Conservation (phyloP, 2,888 invertebrate species). For the Scaptomyza parva region DNA sequence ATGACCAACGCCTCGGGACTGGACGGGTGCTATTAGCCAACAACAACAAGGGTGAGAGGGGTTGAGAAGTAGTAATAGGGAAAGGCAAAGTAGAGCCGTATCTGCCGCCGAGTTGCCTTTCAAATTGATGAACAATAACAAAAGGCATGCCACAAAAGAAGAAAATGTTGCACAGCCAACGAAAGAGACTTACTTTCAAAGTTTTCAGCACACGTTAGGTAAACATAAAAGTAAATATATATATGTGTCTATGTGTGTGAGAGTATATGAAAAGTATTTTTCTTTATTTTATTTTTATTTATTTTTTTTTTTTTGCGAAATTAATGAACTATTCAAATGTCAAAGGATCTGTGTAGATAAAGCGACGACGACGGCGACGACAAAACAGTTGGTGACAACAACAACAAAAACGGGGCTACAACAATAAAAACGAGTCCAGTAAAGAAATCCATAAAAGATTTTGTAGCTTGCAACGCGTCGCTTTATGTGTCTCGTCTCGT, state of each 20-base stretch:
- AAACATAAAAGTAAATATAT: not conserved
- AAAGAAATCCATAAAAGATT: conserved; percentile 78
- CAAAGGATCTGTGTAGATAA: conserved; percentile 77
- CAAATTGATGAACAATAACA: conserved; percentile 80
- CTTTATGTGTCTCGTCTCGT: conserved; percentile 69
- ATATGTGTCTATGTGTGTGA: conserved; percentile 5
- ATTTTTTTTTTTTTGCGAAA: conserved; percentile 75
- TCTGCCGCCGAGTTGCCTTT: conserved; percentile 71
- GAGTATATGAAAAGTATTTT: conserved; percentile 38
- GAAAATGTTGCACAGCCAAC: conserved; percentile 73
- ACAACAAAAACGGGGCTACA: conserved; percentile 44
- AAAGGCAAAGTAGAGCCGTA: conserved; percentile 19
- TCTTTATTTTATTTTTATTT: conserved; percentile 71
- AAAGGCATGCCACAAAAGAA: conserved; percentile 71
- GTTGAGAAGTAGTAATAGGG: not conserved
- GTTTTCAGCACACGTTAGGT: conserved; percentile 50
- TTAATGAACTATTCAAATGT: conserved; percentile 81
- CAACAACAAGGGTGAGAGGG: conserved; percentile 21
- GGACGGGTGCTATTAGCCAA: conserved; percentile 25
- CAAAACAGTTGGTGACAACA: conserved; percentile 75
- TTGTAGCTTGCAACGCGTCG: conserved; percentile 68
- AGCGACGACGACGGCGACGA: conserved; percentile 50
- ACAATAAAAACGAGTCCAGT: conserved; percentile 78
- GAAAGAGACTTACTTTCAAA: conserved; percentile 74
- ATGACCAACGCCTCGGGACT: conserved; percentile 16